Evolutionary conservation across 2,113 vertebrate species (phyloP).

Genomic region (Oriolus oriolus): DNA sequence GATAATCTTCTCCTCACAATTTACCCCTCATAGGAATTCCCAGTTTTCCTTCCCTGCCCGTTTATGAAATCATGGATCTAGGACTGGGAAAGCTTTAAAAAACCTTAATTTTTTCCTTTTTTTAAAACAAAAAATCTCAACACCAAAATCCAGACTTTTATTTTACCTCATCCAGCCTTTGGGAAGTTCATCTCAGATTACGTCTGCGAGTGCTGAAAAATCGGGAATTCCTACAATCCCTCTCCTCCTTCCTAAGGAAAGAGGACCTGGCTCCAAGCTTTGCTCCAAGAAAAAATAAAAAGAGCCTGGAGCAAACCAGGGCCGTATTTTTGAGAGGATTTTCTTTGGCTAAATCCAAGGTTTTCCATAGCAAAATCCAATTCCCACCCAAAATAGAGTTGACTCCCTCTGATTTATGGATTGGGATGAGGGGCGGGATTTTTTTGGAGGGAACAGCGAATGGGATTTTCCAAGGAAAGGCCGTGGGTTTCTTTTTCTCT

Average conservation of each 20-base stretch:
- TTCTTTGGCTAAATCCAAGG: neutral
- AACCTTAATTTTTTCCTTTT: neutral
- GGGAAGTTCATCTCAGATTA: slow-evolving; percentile 43
- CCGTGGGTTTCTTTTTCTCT: neutral
- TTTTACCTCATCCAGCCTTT: slow-evolving; percentile 14
- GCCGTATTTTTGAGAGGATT: neutral
- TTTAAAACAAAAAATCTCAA: neutral
- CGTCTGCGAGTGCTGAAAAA: slow-evolving; percentile 22
- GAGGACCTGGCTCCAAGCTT: neutral
- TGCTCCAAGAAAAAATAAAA: neutral
- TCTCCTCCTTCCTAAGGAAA: neutral
- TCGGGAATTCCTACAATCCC: neutral
- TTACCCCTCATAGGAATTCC: accelerated
- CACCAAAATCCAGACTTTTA: slow-evolving; percentile 14
- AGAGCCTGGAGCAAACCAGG: neutral
- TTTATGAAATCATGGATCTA: neutral
- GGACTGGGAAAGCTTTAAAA: neutral
- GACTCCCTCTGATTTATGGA: slow-evolving; percentile 26
- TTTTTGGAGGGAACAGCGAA: neutral
- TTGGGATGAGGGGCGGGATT: neutral
- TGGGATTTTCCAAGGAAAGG: neutral
- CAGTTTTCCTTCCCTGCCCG: neutral
- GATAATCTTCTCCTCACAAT: neutral
- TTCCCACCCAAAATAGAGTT: neutral
- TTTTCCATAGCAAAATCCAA: slow-evolving; percentile 36